Conservation (phyloP, 1,140 invertebrate genomes). For the Carposina sasakii region DNA sequence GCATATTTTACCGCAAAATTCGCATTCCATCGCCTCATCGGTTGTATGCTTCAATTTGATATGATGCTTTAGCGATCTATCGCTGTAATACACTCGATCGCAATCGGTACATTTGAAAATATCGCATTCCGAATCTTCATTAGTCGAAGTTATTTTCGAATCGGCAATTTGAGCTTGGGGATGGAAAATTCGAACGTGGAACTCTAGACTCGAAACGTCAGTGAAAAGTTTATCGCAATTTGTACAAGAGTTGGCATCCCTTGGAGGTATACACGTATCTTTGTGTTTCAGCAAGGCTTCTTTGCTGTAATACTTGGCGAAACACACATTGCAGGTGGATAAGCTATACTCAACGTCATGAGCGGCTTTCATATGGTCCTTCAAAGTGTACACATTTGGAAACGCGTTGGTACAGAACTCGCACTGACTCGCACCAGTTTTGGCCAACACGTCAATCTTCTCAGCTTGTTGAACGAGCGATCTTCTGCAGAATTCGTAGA, state of each 20-base stretch:
- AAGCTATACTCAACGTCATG: slow-evolving; percentile 41
- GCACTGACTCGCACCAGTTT: too few relatives aligned
- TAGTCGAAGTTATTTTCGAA: slow-evolving; percentile 33
- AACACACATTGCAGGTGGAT: slow-evolving; percentile 54
- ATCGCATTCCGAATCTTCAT: slow-evolving; percentile 9
- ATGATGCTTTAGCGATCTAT: slow-evolving; percentile 45
- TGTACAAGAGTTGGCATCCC: slow-evolving; percentile 35
- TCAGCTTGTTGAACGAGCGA: slow-evolving; percentile 24
- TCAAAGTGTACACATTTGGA: slow-evolving; percentile 33
- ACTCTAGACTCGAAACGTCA: slow-evolving; percentile 46
- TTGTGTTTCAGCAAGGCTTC: slow-evolving; percentile 40
- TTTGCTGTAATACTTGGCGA: slow-evolving; percentile 44
- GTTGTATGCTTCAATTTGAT: slow-evolving; percentile 46
- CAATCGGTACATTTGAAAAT: slow-evolving; percentile 41
- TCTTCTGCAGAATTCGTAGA: slow-evolving; percentile 50
- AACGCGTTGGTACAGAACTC: slow-evolving; percentile 37
- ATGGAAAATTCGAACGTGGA: slow-evolving; percentile 50
- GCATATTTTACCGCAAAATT: slow-evolving; percentile 40
- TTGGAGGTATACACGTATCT: slow-evolving; percentile 41
- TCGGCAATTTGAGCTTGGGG: slow-evolving; percentile 41
- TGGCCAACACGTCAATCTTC: slow-evolving; percentile 17
- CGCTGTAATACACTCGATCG: slow-evolving; percentile 43
- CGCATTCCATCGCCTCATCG: slow-evolving; percentile 37
- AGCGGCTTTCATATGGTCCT: slow-evolving; percentile 37
- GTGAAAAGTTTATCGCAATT: slow-evolving; percentile 55